Evolutionary conservation across 2,888 invertebrate genomes (phyloP).

Genomic region (Camptogramma bilineatum): DNA sequence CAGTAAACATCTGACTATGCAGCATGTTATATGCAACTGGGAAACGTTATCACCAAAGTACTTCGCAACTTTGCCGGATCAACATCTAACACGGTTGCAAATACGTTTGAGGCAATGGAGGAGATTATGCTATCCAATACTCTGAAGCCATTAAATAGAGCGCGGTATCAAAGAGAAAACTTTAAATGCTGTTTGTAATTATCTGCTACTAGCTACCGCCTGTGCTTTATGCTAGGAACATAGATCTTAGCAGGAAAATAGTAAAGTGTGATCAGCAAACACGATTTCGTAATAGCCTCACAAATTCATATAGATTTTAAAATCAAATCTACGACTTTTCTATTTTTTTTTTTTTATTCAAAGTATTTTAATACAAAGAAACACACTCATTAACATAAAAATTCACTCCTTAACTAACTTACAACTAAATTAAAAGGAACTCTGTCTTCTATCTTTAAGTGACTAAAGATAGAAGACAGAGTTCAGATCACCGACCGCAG

Average conservation of each 20-base stretch:
- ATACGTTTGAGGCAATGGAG: slow-evolving; percentile 24
- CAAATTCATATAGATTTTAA: too few species aligned
- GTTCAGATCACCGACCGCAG: too few species aligned
- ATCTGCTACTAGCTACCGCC: neutral
- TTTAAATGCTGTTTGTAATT: slow-evolving; percentile 11
- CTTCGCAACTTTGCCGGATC: slow-evolving; percentile 37
- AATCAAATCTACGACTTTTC: too few species aligned
- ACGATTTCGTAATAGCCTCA: too few species aligned
- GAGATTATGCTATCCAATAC: slow-evolving; percentile 26
- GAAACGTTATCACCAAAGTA: slow-evolving; percentile 27
- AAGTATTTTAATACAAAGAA: too few species aligned
- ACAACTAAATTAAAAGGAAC: too few species aligned
- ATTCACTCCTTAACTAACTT: too few species aligned
- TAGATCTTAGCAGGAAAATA: neutral
- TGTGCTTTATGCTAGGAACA: neutral
- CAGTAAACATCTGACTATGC: slow-evolving; percentile 24
- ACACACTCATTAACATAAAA: too few species aligned
- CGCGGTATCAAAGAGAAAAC: slow-evolving; percentile 12
- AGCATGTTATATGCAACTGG: slow-evolving; percentile 27
- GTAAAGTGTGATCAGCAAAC: neutral
- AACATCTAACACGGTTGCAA: slow-evolving; percentile 30
- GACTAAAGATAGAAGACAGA: too few species aligned
- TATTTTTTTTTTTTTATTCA: too few species aligned
- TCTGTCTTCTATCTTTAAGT: too few species aligned
- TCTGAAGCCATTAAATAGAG: slow-evolving; percentile 22